Percentiles rank a stretch among this genome's conserved stretches.
These are phyloP conservation scores for Pheosia tremula DNA, from an alignment of 2,888 invertebrate species.

Conservation along the genomic window DNA sequence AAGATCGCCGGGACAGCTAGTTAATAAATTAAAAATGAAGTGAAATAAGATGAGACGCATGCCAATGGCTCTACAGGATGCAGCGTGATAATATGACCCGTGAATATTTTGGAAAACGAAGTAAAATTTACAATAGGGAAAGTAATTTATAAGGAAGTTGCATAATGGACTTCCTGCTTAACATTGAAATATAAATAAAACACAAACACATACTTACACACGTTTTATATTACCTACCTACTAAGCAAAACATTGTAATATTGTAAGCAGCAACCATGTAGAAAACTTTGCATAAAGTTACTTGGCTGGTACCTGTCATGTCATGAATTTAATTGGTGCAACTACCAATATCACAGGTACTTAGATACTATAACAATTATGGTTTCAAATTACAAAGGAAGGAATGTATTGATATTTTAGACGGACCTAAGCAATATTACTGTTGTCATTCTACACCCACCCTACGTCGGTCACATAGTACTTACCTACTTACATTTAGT, in stretches of 20 bases:
- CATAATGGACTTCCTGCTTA: slow-evolving; percentile 29
- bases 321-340: too few relatives aligned
- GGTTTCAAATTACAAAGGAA: background rate
- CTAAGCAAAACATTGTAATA: slow-evolving; percentile 1
- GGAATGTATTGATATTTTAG: background rate
- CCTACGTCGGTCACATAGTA: slow-evolving; percentile 14
- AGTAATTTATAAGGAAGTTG: slow-evolving; percentile 18
- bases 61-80: too few relatives aligned
- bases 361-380: too few relatives aligned
- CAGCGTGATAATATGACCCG: too few relatives aligned
- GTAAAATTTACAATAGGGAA: slow-evolving; percentile 3
- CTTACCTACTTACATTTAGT: slow-evolving; percentile 22
- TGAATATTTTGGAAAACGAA: background rate
- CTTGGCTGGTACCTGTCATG: too few relatives aligned
- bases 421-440: background rate
- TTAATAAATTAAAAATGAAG: too few relatives aligned
- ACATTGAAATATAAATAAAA: slow-evolving; percentile 24
- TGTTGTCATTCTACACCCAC: slow-evolving; percentile 10
- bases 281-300: too few relatives aligned
- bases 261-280: background rate
- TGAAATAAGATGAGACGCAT: too few relatives aligned
- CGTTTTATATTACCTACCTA: background rate
- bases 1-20: too few relatives aligned
- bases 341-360: too few relatives aligned
- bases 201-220: background rate